Evolutionary conservation across 2,888 invertebrate species (phyloP).

Genomic region (Yponomeuta sedellus): DNA sequence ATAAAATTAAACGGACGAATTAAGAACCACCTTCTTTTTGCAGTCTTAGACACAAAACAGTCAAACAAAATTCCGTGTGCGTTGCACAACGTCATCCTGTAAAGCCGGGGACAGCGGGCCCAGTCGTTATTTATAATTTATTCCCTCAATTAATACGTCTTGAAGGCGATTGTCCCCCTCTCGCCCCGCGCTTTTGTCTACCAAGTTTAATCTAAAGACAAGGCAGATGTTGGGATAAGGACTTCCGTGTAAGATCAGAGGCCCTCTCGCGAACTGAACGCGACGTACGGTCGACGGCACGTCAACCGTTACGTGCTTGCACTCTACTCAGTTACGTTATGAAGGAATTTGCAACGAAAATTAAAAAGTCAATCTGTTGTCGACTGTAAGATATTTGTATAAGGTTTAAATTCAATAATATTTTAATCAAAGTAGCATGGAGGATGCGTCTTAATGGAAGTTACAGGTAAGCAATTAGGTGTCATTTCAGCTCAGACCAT

Average conservation of each 20-base stretch:
- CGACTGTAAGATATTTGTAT: too few species aligned
- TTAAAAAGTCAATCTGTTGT: too few species aligned
- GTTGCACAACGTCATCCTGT: conserved; percentile 1
- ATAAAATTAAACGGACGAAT: too few species aligned
- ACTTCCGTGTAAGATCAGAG: conserved; percentile 2
- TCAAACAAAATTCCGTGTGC: neutral
- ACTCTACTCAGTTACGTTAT: too few species aligned
- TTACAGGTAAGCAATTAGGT: too few species aligned
- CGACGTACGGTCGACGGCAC: neutral
- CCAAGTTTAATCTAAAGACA: conserved; percentile 15
- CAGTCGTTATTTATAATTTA: conserved; percentile 56
- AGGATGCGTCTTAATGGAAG: too few species aligned
- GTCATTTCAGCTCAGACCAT: too few species aligned
- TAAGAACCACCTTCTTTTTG: too few species aligned
- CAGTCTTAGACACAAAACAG: neutral
- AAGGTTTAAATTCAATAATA: too few species aligned
- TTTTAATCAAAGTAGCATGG: too few species aligned
- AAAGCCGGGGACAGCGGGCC: conserved; percentile 28
- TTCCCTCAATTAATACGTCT: conserved; percentile 60
- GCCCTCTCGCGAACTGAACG: neutral
- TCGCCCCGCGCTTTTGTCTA: conserved; percentile 7
- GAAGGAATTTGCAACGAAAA: too few species aligned
- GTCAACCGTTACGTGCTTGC: too few species aligned
- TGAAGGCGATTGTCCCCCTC: conserved; percentile 29
- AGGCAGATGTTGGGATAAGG: conserved; percentile 13